Evolutionary conservation across 1,140 invertebrate genomes (phyloP).

Genomic region (Euura lappo): DNA sequence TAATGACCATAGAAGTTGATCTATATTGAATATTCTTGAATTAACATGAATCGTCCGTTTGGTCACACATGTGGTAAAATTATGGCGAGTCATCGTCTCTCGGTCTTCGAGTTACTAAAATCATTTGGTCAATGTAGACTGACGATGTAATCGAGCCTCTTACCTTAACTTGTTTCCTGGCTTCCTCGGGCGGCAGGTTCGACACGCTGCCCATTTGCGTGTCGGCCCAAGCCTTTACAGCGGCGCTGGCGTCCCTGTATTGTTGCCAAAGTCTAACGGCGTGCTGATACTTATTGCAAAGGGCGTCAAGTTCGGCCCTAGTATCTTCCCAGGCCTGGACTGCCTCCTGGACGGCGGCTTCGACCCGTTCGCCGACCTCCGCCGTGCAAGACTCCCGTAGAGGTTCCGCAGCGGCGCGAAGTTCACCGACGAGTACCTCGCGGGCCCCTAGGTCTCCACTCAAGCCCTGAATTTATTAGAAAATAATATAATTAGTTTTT

Average conservation of each 20-base stretch:
- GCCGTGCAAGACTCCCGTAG: constrained; percentile 71
- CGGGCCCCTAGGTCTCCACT: constrained; percentile 70
- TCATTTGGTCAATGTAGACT: no score
- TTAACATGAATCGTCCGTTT: no score
- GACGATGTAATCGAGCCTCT: constrained; percentile 14
- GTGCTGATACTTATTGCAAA: constrained; percentile 75
- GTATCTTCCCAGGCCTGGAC: constrained; percentile 79
- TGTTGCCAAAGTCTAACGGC: constrained; percentile 79
- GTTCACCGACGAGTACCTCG: constrained; percentile 73
- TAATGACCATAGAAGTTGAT: no score
- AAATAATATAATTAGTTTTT: constrained; percentile 22
- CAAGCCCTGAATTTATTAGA: constrained; percentile 58
- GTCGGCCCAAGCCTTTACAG: constrained; percentile 74
- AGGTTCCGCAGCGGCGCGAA: constrained; percentile 71
- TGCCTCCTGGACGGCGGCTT: constrained; percentile 75
- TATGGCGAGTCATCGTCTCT: no score
- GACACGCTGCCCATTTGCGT: constrained; percentile 70
- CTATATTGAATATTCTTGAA: no score
- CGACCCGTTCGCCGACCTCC: constrained; percentile 72
- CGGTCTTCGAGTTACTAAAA: no score
- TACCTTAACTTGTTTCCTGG: constrained; percentile 70
- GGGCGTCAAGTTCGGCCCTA: constrained; percentile 71
- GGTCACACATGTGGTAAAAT: no score
- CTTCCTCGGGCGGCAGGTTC: constrained; percentile 67
- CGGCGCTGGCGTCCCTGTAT: constrained; percentile 77